Evolutionary conservation across 2,888 invertebrate species (phyloP).

Genomic region (Drosophila sordidula): DNA sequence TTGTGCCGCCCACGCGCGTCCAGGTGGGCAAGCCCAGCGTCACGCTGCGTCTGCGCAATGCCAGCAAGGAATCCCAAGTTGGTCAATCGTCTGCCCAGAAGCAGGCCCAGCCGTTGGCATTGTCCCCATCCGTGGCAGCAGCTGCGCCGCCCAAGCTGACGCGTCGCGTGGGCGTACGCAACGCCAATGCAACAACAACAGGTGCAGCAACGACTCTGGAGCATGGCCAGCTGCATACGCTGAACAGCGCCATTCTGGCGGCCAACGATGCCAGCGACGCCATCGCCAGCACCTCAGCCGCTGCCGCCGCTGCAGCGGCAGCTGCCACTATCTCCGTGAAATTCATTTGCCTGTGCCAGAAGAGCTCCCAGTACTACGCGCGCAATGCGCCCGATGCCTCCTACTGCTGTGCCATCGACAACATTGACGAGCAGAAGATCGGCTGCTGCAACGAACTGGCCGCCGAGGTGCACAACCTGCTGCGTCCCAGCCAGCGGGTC

Average conservation of each 20-base stretch:
- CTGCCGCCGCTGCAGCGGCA: conserved; percentile 19
- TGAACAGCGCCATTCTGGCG: conserved; percentile 60
- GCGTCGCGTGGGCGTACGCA: conserved; percentile 32
- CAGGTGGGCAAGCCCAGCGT: conserved; percentile 84
- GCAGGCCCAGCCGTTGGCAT: conserved; percentile 3
- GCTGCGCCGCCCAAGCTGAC: conserved; percentile 34
- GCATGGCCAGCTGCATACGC: conserved; percentile 44
- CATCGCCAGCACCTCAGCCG: conserved; percentile 48
- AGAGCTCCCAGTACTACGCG: conserved; percentile 86
- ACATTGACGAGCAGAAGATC: conserved; percentile 90
- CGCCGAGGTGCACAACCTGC: conserved; percentile 87
- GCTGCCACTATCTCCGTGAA: conserved; percentile 9
- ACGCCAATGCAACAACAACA: conserved; percentile 2
- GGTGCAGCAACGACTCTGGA: conserved; percentile 44
- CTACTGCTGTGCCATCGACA: conserved; percentile 90
- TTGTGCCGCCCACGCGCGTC: conserved; percentile 82
- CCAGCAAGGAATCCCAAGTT: conserved; percentile 40
- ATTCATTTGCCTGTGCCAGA: conserved; percentile 86
- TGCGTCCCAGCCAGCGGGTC: conserved; percentile 90
- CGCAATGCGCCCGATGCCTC: conserved; percentile 85
- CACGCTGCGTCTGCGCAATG: conserved; percentile 81
- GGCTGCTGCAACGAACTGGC: conserved; percentile 92
- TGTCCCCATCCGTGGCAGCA: not conserved
- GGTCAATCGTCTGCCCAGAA: not conserved
- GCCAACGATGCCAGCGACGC: conserved; percentile 20